Conservation (phyloP, 2,888 invertebrate genomes). For the Drosophila sordidula region DNA sequence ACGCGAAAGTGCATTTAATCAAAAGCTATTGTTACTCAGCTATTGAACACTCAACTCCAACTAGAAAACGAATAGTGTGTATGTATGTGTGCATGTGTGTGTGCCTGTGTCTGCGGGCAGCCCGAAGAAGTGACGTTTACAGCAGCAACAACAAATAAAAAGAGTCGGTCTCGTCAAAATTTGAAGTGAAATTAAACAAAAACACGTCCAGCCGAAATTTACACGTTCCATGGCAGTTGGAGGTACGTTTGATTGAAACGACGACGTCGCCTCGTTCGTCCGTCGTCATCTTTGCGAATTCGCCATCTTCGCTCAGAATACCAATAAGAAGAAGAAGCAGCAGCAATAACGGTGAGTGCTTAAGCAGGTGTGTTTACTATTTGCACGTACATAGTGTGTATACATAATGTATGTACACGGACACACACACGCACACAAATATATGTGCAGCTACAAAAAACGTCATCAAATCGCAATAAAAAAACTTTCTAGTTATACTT, state of each 20-base stretch:
- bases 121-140: constrained; percentile 72
- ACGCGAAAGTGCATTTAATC: constrained; percentile 24
- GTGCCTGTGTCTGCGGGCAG: constrained; percentile 48
- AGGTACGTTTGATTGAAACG: constrained; percentile 40
- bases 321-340: constrained; percentile 39
- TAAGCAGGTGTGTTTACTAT: constrained; percentile 51
- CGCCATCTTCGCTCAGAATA: constrained; percentile 54
- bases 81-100: constrained; percentile 21
- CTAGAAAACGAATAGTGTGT: constrained; percentile 37
- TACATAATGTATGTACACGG: constrained; percentile 1
- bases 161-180: constrained; percentile 64
- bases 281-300: constrained; percentile 43
- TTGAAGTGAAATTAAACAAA: constrained; percentile 55
- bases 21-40: constrained; percentile 30
- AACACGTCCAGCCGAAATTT: constrained; percentile 12
- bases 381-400: constrained; percentile 15
- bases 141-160: constrained; percentile 31
- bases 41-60: constrained; percentile 32
- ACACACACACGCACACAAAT: background rate
- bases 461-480: constrained; percentile 46
- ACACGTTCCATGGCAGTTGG: constrained; percentile 41
- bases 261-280: constrained; percentile 44
- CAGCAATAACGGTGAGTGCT: constrained; percentile 51
- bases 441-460: constrained; percentile 11
- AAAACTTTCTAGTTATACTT: constrained; percentile 46